phyloP scores from a whole-genome alignment of 2,797 vertebrate genomes.

The Lacerta bilineata region DNA sequence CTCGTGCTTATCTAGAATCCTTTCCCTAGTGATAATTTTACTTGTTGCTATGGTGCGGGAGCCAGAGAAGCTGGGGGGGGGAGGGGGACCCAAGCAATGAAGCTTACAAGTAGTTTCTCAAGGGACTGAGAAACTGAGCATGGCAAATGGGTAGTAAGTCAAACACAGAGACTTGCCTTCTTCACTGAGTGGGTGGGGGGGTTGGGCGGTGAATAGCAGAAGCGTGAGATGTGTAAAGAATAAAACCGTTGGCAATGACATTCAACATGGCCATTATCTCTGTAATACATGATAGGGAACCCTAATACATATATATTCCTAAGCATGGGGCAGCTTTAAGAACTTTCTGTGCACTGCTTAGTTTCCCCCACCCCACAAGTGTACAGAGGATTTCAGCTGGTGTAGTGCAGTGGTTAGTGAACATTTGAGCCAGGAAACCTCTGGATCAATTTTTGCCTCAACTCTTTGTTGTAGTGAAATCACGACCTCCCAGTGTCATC shows the following conservation, averaged over 20 bases:
- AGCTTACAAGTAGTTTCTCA: conserved; percentile 67
- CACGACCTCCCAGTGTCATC: not conserved
- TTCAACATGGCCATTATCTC: not conserved
- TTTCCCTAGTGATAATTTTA: conserved; percentile 67
- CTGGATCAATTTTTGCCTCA: not conserved
- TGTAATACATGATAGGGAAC: not conserved
- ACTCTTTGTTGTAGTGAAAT: not conserved
- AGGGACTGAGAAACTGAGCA: conserved; percentile 50
- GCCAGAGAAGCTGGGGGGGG: conserved; percentile 40
- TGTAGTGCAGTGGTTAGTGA: not conserved
- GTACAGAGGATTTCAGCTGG: not conserved
- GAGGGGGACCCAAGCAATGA: conserved; percentile 65
- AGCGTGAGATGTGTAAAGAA: not conserved
- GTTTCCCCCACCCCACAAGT: not conserved
- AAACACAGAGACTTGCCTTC: conserved; percentile 40
- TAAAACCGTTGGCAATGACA: conserved; percentile 5
- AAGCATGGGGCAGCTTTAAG: not conserved
- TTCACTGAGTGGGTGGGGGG: conserved; percentile 39
- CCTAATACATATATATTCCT: conserved; percentile 16
- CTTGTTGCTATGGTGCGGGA: conserved; percentile 74
- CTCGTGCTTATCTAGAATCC: conserved; percentile 64
- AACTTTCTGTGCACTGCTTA: not conserved
- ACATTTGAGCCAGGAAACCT: not conserved
- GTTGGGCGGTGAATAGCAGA: conserved; percentile 27
- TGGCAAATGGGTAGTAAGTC: conserved; percentile 59